Base-by-base conservation (phyloP, 2,888 invertebrate species). In the Erannis defoliaria region DNA sequence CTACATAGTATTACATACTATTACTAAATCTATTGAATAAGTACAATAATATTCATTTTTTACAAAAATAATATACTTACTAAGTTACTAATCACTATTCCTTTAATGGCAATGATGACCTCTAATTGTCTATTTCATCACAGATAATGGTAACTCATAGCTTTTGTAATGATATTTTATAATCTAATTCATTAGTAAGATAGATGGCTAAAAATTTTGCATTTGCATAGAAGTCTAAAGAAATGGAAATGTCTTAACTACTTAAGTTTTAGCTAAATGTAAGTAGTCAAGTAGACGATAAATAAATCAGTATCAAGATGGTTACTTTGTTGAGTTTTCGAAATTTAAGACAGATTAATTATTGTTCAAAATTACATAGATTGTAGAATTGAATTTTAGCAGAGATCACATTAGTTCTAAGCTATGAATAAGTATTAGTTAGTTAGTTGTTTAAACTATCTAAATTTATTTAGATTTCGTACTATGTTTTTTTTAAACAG, bases 111-210 rank as follows among this genome's bases (percentile, higher is more conserved):
- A 72, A 73, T 68, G 56, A 56, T 75, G 74, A 75, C 75, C 72
- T 82, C 70, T 76, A 75, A 74, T 76, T 68, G 74, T 71, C 70
- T 78, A 78, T 77, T 77, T 75, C 77, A 88, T 88, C 86, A 87
- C 88, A 88, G 82, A 78, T 38, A 77, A 76, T 78, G 88, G 88
- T 87, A 87, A 87, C 86, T 79, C 73, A 68, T 50, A 38, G 35
- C 42, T 49, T 60, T 60, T 51, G 64, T 59, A 61, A 56, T 46
- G 10, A 46, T 60, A 31, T 45, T 29, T 31, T 58, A 58, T 33
- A 38, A 53, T 53, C 23, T 31, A 16, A 29, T 18, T 45, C 12
- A 51, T 35, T 31, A 51, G 6, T 46, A 9, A 58, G 46, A 53
- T 48, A 42, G 26, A 26, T 51, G 57, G 57, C 37, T 58, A 51